Evolutionary conservation across 2,888 invertebrate genomes (phyloP), one percentile per base, ranked within the genome.

Genomic region (Listrodromus nycthemerus): DNA sequence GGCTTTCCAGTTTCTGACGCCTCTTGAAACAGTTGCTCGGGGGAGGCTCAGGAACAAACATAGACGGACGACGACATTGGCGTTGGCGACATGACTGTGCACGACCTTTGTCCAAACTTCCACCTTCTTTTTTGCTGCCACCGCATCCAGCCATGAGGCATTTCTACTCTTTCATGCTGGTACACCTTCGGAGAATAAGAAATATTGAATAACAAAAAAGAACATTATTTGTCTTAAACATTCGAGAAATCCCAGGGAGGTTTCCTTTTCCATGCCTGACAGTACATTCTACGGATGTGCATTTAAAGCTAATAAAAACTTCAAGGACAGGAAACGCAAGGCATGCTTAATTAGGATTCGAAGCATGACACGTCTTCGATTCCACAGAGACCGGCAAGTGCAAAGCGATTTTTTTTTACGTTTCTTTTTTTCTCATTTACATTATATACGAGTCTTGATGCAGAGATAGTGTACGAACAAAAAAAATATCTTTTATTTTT

Each of bases 121-220:
- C 92, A 91, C 90, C 90, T 90, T 89, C 90, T 87, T 89, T 90
- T 87, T 85, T 90, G 88, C 87, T 89, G 89, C 88, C 84, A 82
- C 86, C 89, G 89, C 91, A 91, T 92, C 91, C 91, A 92, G 93
- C 93, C 93, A 92, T 93, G 91, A 91, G 92, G 90, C 92, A 92
- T 91, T 85, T 91, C 90, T 92, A 92, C 89, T 90, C 73, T 90
- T 90, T 90, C 91, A 91, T 91, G 86, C 88, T 89, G 84, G 88
- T 87, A 87, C 88, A 91, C 89, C 91, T 92, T 89, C 74, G 87
- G 88, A 89, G 24, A 30, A 63, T 50, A 58, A 21, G 33, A 13
- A 52, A 41, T 16, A 41, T 55, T 37, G 19, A 37, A 37, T 74
- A 37, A 66, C 13, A 67, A 41, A 69, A 50, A 27, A 71, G 8